phyloP scores from a whole-genome alignment of 2,888 invertebrate species.

The Metalampra italica region DNA sequence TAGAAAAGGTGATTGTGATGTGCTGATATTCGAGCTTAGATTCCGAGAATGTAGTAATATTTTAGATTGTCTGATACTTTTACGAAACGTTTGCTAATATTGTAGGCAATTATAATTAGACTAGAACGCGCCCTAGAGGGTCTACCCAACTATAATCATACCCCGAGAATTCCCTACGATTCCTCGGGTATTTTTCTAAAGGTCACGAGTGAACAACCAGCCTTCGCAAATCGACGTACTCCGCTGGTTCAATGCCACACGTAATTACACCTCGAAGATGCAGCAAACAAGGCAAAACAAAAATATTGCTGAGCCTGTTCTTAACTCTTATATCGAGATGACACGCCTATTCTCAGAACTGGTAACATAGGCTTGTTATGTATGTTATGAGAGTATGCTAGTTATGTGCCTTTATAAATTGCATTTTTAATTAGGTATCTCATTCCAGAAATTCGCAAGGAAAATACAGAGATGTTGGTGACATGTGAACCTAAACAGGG shows the following conservation, averaged over 20 bases:
- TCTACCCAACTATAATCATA: not conserved
- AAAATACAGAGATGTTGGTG: too few species aligned
- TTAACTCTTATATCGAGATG: conserved; percentile 38
- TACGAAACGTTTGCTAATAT: too few species aligned
- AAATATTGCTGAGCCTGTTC: conserved; percentile 26
- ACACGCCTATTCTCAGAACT: conserved; percentile 29
- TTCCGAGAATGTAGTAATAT: too few species aligned
- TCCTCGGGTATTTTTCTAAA: conserved; percentile 56
- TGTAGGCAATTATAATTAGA: too few species aligned
- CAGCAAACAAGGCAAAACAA: conserved; percentile 41
- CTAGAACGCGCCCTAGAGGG: too few species aligned
- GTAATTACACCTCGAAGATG: conserved; percentile 54
- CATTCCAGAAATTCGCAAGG: too few species aligned
- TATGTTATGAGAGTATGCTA: conserved; percentile 13
- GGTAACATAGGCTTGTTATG: conserved; percentile 23
- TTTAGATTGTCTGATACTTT: too few species aligned
- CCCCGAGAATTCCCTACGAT: conserved; percentile 31
- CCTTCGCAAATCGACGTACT: conserved; percentile 37
- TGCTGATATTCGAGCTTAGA: too few species aligned
- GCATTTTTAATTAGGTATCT: not conserved
- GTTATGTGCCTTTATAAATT: not conserved
- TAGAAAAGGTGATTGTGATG: too few species aligned
- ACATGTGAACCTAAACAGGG: too few species aligned
- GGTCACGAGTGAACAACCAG: conserved; percentile 71
- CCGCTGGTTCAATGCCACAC: conserved; percentile 52